Percentiles rank a stretch among this genome's conserved stretches.
Evolutionary conservation across 2,888 invertebrate genomes (phyloP).

Genomic region (Antheraea yamamai): DNA sequence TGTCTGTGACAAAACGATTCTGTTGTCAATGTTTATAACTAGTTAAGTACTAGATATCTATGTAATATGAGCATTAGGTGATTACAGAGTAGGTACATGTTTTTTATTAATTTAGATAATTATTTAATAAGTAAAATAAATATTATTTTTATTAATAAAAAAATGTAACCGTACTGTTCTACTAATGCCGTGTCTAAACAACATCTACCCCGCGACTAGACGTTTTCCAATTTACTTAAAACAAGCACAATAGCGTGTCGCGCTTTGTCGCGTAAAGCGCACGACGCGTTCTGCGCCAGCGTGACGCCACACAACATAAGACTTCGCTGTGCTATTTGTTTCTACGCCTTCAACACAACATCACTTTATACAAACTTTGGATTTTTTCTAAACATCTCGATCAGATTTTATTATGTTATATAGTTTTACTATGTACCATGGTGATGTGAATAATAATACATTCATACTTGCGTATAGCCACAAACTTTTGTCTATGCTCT

Average conservation of each 20-base stretch:
- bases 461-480: too few relatives aligned
- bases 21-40: too few relatives aligned
- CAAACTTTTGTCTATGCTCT: too few relatives aligned
- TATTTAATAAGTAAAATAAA: too few relatives aligned
- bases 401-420: background rate
- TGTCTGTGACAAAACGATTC: too few relatives aligned
- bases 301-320: constrained; percentile 1
- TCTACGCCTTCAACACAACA: background rate
- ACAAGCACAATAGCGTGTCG: constrained; percentile 51
- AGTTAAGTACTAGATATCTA: too few relatives aligned
- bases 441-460: too few relatives aligned
- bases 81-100: too few relatives aligned
- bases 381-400: background rate
- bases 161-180: background rate
- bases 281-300: background rate
- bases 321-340: background rate
- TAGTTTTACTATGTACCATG: background rate
- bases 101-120: too few relatives aligned
- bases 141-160: background rate
- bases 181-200: background rate
- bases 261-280: constrained; percentile 37
- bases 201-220: constrained; percentile 26
- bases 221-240: constrained; percentile 72
- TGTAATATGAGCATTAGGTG: too few relatives aligned
- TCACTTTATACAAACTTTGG: background rate